Evolutionary conservation across 2,888 invertebrate species (phyloP).

Genomic region (Clunio marinus): DNA sequence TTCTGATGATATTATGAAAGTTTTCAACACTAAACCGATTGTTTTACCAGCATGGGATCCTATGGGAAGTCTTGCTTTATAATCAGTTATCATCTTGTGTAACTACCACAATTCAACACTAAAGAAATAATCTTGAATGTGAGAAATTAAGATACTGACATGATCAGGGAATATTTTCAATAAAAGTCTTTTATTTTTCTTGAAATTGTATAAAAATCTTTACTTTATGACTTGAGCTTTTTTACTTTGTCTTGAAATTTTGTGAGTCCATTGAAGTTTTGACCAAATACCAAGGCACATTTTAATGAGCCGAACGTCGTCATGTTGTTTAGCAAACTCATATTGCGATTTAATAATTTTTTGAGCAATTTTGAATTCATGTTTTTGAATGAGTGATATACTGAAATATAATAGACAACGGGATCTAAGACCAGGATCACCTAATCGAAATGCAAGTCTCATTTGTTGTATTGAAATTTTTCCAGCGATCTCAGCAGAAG

Average conservation of each 20-base stretch:
- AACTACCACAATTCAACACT: too few species aligned
- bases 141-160: too few species aligned
- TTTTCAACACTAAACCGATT: too few species aligned
- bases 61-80: too few species aligned
- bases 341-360: slow-evolving; percentile 59
- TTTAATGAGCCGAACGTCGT: slow-evolving; percentile 56
- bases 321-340: slow-evolving; percentile 48
- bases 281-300: slow-evolving; percentile 89
- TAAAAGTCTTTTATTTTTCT: too few species aligned
- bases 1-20: too few species aligned
- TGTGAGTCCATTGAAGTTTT: slow-evolving; percentile 57
- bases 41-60: too few species aligned
- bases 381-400: slow-evolving; percentile 81
- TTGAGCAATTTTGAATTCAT: slow-evolving; percentile 61
- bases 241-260: slow-evolving; percentile 21
- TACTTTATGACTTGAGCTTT: not conserved
- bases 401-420: slow-evolving; percentile 84
- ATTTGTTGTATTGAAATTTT: slow-evolving; percentile 82
- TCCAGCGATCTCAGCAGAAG: slow-evolving; percentile 82
- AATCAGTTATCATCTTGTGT: too few species aligned
- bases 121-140: too few species aligned
- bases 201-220: too few species aligned
- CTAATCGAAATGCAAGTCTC: slow-evolving; percentile 70
- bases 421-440: slow-evolving; percentile 74
- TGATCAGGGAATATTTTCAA: too few species aligned